Percentiles rank a stretch among this genome's conserved stretches.
These are phyloP conservation scores for Acanthurus tractus DNA, from an alignment of 2,797 vertebrate species.

Conservation along the genomic window DNA sequence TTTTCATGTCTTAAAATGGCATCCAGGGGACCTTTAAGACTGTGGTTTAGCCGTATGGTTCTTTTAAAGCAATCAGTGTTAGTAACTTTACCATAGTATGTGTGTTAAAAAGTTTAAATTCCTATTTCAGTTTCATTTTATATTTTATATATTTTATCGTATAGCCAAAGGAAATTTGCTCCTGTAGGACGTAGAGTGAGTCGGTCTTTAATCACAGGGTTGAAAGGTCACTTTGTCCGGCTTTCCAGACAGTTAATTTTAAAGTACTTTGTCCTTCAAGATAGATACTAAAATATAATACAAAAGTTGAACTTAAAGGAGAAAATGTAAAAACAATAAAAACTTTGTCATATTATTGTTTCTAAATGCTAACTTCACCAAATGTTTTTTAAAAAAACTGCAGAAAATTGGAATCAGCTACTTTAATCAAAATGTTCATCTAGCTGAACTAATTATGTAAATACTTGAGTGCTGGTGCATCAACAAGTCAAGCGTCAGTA, in stretches of 20 bases:
- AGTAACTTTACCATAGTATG: neutral
- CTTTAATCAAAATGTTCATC: slow-evolving; percentile 42
- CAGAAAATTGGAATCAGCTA: neutral
- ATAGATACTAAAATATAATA: too few relatives aligned
- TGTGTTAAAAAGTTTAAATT: neutral
- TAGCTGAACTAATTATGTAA: slow-evolving; percentile 65
- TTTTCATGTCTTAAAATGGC: neutral
- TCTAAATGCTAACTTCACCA: neutral
- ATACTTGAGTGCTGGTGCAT: slow-evolving; percentile 62
- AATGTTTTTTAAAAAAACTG: neutral
- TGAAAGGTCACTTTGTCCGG: neutral
- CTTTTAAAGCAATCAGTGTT: neutral
- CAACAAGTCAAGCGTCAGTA: slow-evolving; percentile 60
- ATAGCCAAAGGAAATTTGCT: neutral
- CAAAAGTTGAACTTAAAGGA: neutral
- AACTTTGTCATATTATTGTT: neutral
- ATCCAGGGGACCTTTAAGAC: neutral
- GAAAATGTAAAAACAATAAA: neutral
- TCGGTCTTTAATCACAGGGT: neutral
- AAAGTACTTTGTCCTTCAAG: too few relatives aligned
- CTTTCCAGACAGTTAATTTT: neutral
- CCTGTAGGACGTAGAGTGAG: neutral
- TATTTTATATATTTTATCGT: neutral
- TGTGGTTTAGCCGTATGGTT: neutral
- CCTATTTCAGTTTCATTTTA: neutral